Evolutionary conservation across 2,888 invertebrate genomes (phyloP), one percentile per base, ranked within the genome.

Genomic region (Zaprionus lineosus): DNA sequence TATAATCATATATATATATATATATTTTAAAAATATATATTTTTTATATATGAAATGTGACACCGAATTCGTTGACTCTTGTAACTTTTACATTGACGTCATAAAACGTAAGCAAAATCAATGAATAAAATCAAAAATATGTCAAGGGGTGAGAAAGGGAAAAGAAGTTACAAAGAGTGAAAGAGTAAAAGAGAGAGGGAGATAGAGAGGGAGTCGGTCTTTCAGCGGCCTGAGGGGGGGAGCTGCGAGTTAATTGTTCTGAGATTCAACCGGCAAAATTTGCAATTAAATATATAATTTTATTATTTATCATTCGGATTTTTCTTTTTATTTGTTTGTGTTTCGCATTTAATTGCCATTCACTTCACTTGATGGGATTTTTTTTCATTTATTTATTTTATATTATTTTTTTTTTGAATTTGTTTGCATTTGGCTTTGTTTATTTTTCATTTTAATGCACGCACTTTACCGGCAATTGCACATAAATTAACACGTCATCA

Each of bases 401-500:
- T 58, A 33, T 76, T 50, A 2, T 26, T 29, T 39, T 59, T 26
- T 31, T 52, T 24, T n/a, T 7, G 8, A 43, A 63, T 48, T 56
- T 31, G 37, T 39, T 44, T 61, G 37, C 43, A 64, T 48, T 63
- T 64, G 50, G 62, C 51, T 52, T 43, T 40, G 50, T 14, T 48
- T 36, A 24, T 44, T 37, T 16, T 68, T 11, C 44, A 40, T 51
- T 40, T 31, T 28, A n/a, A n/a, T n/a, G 16, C 59, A 59, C 58
- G 46, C 59, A 65, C 46, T 68, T 52, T 55, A 34, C 50, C 62
- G 61, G 69, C 53, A 24, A 65, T 58, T 79, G 51, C 58, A 68
- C 74, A 55, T 44, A 50, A 74, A 77, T 69, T 61, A 58, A 69
- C 65, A 52, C 57, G 65, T 73, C 70, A 77, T n/a, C n/a, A 65